Percentiles rank a stretch among this genome's conserved stretches.
Evolutionary conservation across 2,888 invertebrate species (phyloP).

Genomic region (Malacosoma neustria): DNA sequence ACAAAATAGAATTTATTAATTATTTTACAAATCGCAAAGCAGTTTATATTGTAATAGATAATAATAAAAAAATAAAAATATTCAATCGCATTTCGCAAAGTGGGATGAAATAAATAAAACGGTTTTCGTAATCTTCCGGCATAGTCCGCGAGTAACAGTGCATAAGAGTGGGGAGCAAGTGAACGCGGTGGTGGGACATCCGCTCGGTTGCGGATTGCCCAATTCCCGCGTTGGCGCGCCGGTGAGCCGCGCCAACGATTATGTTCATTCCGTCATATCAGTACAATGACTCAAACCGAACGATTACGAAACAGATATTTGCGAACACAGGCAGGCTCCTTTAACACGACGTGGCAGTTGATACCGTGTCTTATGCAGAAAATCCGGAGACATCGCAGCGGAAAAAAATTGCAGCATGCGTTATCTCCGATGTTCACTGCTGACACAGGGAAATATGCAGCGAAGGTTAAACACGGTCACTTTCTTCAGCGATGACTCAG

Average conservation of each 20-base stretch:
- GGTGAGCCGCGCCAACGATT: constrained; percentile 37
- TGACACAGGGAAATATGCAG: constrained; percentile 32
- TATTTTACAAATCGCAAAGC: constrained; percentile 11
- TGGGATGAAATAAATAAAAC: no score
- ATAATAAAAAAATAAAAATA: constrained; percentile 11
- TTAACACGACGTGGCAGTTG: background rate
- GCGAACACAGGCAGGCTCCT: constrained; percentile 9
- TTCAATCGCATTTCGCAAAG: constrained; percentile 13
- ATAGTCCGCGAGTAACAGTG: constrained; percentile 35
- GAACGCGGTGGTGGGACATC: constrained; percentile 27
- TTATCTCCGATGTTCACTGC: constrained; percentile 71
- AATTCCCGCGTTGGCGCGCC: constrained; percentile 41
- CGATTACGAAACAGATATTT: constrained; percentile 46
- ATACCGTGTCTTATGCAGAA: constrained; percentile 54
- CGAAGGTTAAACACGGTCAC: constrained; percentile 3
- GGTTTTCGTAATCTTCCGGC: constrained; percentile 35
- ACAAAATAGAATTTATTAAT: background rate
- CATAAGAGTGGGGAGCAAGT: constrained; percentile 26
- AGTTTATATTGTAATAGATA: constrained; percentile 5
- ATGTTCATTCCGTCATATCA: constrained; percentile 53
- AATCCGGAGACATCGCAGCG: constrained; percentile 69
- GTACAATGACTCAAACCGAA: constrained; percentile 47
- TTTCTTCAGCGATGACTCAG: background rate
- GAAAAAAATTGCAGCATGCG: constrained; percentile 60
- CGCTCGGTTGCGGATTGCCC: constrained; percentile 59